Evolutionary conservation across 2,113 vertebrate genomes (phyloP).

Genomic region (Saccopteryx bilineata): DNA sequence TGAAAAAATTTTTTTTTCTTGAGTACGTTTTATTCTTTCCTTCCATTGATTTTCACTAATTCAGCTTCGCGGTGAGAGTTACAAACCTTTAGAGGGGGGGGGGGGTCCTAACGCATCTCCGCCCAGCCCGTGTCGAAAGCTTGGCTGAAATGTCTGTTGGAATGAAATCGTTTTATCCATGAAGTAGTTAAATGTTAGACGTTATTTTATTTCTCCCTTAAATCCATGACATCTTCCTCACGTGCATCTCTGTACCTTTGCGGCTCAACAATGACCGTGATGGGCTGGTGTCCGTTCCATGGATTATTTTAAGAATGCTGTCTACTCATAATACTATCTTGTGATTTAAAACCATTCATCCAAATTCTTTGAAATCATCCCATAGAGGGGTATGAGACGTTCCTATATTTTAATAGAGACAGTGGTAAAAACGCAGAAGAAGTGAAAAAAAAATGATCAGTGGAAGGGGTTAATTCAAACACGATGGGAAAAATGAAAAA

Average conservation of each 20-base stretch:
- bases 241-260: background rate
- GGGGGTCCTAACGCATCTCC: no score
- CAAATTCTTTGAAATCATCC: background rate
- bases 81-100: no score
- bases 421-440: background rate
- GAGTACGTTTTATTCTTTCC: background rate
- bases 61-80: accelerated
- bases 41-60: no score
- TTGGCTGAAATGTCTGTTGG: background rate
- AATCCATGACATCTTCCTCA: background rate
- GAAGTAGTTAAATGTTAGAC: accelerated
- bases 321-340: background rate
- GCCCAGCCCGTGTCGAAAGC: background rate
- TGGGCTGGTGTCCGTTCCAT: accelerated
- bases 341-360: background rate
- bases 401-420: background rate
- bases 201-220: background rate
- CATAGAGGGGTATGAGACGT: background rate
- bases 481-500: background rate
- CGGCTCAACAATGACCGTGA: no score
- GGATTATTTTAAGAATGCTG: background rate
- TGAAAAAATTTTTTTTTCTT: background rate
- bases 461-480: background rate
- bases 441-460: background rate
- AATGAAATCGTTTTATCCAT: background rate